Base-by-base conservation (phyloP, 2,113 vertebrate genomes). In the Brachyhypopomus occidentalis region DNA sequence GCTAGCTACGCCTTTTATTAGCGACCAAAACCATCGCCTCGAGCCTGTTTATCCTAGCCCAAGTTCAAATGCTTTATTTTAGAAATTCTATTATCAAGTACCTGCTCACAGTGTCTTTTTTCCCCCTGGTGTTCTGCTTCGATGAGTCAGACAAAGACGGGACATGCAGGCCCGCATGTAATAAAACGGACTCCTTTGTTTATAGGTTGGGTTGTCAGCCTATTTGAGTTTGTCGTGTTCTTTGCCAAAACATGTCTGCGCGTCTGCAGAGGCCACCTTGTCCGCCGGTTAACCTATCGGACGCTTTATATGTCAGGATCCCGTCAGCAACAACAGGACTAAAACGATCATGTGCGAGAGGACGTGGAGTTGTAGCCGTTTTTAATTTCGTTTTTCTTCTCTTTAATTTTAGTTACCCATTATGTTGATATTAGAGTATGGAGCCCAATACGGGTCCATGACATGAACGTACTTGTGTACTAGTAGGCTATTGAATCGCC, bases 111-210 rank as follows among this genome's bases (percentile, higher is more conserved):
- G 17, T 30, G 20, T 19, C 2, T 58, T 30, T 20, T 56, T 22
- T 22, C 9, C 22, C 23, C 22, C 4, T 4, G 5, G 7, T 8
- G 12, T 25, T 19, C 60, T 62, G 56, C 36, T 59, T 63, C 69
- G 5, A 38, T 80, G 78, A 52, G 38, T 80, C 58, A 80, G 69
- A 73, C 78, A 48, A 55, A 52, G 58, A 23, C 58, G 27, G 59
- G 58, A 62, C 64, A 9, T 20, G 25, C 55, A 52, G 67, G 17
- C 12, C 34, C 9, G 66, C 30, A 19, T 62, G 66, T 67, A 60
- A 23, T 41, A 25, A 59, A 58, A 60, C 20, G 16, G 5, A 22
- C 8, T 71, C 20, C 58, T 64, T 80, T 80, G 78, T 80, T 80
- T 52, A 73, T 72, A n/a, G 30, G 22, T 64, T 34, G 34, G 30